These are phyloP conservation scores for Pangasianodon gigas DNA, from an alignment of 2,113 vertebrate genomes.

Conservation along the genomic window DNA sequence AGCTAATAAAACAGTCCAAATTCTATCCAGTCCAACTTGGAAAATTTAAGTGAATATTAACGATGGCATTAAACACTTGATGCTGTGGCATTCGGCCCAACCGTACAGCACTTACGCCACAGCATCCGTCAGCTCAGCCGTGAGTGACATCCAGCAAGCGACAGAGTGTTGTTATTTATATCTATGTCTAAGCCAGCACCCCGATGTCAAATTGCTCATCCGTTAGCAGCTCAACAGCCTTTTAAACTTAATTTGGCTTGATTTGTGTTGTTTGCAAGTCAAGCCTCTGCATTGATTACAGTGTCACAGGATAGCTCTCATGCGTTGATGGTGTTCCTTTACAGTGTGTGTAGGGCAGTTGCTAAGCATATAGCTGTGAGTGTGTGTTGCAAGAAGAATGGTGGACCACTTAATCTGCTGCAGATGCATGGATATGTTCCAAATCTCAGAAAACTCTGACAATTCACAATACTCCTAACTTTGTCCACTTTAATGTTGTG, in stretches of 20 bases:
- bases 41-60: not conserved
- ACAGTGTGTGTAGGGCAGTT: conserved; percentile 14
- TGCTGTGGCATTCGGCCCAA: conserved; percentile 23
- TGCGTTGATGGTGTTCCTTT: conserved; percentile 12
- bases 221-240: conserved; percentile 58
- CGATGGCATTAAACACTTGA: not conserved
- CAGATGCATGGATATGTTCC: conserved; percentile 10
- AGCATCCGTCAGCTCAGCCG: conserved; percentile 30
- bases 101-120: conserved; percentile 1
- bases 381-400: conserved; percentile 1
- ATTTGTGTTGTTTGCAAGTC: conserved; percentile 54
- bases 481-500: not conserved
- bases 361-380: conserved; percentile 17
- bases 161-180: conserved; percentile 44
- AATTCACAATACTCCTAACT: not conserved
- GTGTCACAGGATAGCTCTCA: conserved; percentile 31
- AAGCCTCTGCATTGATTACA: conserved; percentile 54
- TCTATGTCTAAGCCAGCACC: conserved; percentile 31
- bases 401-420: not conserved
- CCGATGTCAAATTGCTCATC: conserved; percentile 51
- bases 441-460: not conserved
- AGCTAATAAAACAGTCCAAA: not conserved
- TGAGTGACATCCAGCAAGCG: conserved; percentile 15
- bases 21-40: not conserved
- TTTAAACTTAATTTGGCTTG: conserved; percentile 58